Evolutionary conservation across 2,888 invertebrate species (phyloP).

Genomic region (Acholoe squamosa): DNA sequence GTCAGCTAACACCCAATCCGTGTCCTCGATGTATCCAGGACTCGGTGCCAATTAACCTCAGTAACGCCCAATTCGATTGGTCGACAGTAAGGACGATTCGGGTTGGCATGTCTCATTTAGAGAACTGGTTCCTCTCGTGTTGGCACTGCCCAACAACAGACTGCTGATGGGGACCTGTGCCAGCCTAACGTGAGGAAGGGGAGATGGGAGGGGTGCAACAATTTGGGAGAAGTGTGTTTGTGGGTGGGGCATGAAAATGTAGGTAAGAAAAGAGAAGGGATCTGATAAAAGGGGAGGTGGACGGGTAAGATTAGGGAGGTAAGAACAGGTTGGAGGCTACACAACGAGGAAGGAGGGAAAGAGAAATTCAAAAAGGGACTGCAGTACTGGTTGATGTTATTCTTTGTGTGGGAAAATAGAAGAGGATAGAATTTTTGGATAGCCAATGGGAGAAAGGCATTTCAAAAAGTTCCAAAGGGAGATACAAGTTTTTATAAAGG

Average conservation of each 20-base stretch:
- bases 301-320: too few relatives aligned
- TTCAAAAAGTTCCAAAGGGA: too few relatives aligned
- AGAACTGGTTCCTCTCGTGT: background rate
- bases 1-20: background rate
- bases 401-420: too few relatives aligned
- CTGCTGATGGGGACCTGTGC: background rate
- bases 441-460: too few relatives aligned
- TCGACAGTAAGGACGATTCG: background rate
- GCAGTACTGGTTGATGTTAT: too few relatives aligned
- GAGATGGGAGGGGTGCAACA: background rate
- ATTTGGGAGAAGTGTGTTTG: background rate
- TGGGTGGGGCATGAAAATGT: background rate
- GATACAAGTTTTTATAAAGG: too few relatives aligned
- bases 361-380: too few relatives aligned
- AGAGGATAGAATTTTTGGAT: too few relatives aligned
- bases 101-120: conserved; percentile 10
- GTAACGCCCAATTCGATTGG: conserved; percentile 21
- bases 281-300: background rate
- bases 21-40: background rate
- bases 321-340: too few relatives aligned
- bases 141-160: conserved; percentile 5
- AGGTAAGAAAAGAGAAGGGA: background rate
- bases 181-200: background rate
- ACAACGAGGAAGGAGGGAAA: too few relatives aligned
- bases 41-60: conserved; percentile 1